Percentiles rank a stretch among this genome's conserved stretches.
phyloP scores from a whole-genome alignment of 2,888 invertebrate species.

The Idaea dimidiata region DNA sequence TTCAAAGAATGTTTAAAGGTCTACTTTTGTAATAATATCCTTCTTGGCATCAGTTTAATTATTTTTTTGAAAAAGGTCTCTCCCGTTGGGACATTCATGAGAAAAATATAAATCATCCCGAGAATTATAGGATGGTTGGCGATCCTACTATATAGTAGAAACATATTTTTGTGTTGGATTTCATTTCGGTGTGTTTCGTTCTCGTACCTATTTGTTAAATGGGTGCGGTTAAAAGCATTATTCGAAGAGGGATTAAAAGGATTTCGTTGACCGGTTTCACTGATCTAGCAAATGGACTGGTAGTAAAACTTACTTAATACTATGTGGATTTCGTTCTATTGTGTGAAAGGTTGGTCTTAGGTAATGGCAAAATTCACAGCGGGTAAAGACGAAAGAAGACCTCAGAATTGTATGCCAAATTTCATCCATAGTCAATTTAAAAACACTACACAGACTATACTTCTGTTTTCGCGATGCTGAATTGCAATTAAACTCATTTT shows the following conservation, averaged over 20 bases:
- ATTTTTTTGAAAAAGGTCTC: background rate
- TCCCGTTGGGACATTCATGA: background rate
- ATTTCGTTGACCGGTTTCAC: background rate
- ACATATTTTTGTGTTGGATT: background rate
- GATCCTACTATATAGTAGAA: background rate
- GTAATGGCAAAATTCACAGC: background rate
- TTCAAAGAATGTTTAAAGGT: too few species aligned
- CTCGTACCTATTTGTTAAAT: background rate
- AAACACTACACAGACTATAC: too few species aligned
- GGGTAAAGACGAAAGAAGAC: too few species aligned
- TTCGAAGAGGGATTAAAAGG: background rate
- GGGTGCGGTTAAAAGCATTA: constrained; percentile 1
- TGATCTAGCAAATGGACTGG: background rate
- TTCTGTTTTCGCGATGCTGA: too few species aligned
- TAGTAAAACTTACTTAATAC: background rate
- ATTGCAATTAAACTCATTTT: too few species aligned
- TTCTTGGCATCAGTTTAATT: background rate
- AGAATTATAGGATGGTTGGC: background rate
- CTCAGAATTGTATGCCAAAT: too few species aligned
- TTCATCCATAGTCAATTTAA: too few species aligned
- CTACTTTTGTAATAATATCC: background rate
- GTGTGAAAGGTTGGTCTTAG: background rate
- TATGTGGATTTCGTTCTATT: background rate
- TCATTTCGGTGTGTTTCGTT: background rate
- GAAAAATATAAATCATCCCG: background rate